These are phyloP conservation scores for Bombylius discolor DNA, from an alignment of 2,888 invertebrate species.

Conservation along the genomic window DNA sequence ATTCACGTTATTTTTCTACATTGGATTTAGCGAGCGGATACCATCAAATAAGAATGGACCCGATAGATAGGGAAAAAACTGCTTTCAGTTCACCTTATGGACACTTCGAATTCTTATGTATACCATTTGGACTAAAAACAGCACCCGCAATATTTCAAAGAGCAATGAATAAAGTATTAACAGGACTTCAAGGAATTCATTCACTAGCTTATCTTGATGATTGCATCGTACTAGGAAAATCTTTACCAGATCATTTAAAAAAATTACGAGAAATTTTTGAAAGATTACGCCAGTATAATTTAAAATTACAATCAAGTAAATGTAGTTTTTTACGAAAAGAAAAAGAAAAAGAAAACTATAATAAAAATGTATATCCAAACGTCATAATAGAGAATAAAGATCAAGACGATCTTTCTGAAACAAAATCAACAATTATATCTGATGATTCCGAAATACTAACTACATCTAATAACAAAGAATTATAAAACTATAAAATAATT, in stretches of 20 bases:
- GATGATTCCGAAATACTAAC: no score
- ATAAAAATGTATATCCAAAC: not conserved
- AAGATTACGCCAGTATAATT: constrained; percentile 13
- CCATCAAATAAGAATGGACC: constrained; percentile 25
- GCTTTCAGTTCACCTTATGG: constrained; percentile 10
- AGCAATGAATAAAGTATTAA: constrained; percentile 27
- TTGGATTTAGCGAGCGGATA: constrained; percentile 30
- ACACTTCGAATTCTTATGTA: constrained; percentile 23
- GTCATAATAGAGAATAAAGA: not conserved
- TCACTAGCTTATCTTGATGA: constrained; percentile 8
- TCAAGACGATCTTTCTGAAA: not conserved
- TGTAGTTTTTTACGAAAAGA: constrained; percentile 16
- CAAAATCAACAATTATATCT: no score
- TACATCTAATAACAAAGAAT: no score
- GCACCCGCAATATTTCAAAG: constrained; percentile 16
- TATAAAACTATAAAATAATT: no score
- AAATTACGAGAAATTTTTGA: constrained; percentile 15
- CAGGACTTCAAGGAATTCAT: constrained; percentile 20
- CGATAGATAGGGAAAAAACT: constrained; percentile 9
- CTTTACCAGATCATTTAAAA: constrained; percentile 2
- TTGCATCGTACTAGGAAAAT: constrained; percentile 11
- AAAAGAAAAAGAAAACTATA: constrained; percentile 6
- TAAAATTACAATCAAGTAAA: constrained; percentile 19
- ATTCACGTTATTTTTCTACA: constrained; percentile 24
- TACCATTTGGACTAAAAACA: not conserved